Evolutionary conservation across 2,113 vertebrate genomes (phyloP), one percentile per base, ranked within the genome.

Genomic region (Sphyrna mokarran): DNA sequence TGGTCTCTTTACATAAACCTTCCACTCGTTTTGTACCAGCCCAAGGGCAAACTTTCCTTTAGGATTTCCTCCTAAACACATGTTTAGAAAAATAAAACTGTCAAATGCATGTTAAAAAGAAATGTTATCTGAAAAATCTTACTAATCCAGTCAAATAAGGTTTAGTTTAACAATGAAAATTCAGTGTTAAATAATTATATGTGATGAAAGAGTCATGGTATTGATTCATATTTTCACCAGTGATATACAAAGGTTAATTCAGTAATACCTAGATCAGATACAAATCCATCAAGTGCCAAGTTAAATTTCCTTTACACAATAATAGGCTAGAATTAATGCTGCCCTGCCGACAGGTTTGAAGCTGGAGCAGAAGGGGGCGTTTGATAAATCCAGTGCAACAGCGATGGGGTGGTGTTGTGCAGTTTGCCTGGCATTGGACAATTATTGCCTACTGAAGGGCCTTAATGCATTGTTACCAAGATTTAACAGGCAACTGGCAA

Each of bases 1-100:
- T 0, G 98, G 97, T 58, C 98, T 98, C 97, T 99, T 99, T 95
- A 99, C 98, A 23, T 99, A 99, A 96, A 99, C 98, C 95, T 99
- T 99, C 99, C 99, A 99, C 96, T 99, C 99, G 14, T 97, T 98
- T 96, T 99, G 99, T 96, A 99, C 98, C 96, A 99, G 97, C 33
- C 99, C 99, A 95, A 99, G 97, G 0, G 98, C 98, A 0, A 99
- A 99, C 95, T 98, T 98, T 43, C 99, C 99, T 95, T 98, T 98
- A 93, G 98, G 97, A 96, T 99, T 99, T 72, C 99, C 99, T 96
- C 98, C 99, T 98, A 96, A 48, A 96, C 94, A 0, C 13, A 95
- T 26, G 48, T 54, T 29, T 8, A 43, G 43, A 48, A 72, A 95
- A 54, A 10, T 1, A 70, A 26, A 70, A 43, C 3, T 72, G 43